A percentile compares a stretch with the other conserved stretches of the same genome.
phyloP scores from a whole-genome alignment of 2,113 vertebrate species.

The Saguinus imperator region DNA sequence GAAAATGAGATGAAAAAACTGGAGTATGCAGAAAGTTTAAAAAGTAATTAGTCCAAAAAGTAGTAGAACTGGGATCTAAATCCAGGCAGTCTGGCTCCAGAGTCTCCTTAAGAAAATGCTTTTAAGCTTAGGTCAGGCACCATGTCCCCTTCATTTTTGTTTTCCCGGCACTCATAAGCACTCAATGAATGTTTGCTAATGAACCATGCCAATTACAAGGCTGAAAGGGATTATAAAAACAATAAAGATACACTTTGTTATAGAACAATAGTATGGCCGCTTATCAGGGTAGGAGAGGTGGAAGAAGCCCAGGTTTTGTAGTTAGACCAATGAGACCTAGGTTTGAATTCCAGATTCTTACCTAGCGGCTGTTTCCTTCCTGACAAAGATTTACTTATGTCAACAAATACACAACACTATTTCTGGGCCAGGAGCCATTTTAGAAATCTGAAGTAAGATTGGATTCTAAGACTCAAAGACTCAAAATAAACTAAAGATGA shows the following conservation, averaged over 20 bases:
- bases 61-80: background rate
- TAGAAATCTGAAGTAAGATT: conserved; percentile 12
- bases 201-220: background rate
- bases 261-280: background rate
- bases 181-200: background rate
- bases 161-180: background rate
- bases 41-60: background rate
- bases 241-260: background rate
- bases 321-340: background rate
- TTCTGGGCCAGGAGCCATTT: background rate
- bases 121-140: background rate
- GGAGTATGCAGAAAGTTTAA: background rate
- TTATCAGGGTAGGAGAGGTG: background rate
- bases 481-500: conserved; percentile 28
- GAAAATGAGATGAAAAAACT: background rate
- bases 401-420: background rate
- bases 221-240: background rate
- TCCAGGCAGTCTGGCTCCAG: background rate
- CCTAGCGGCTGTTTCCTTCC: background rate
- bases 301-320: background rate
- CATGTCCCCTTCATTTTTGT: background rate
- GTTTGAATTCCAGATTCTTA: conserved; percentile 3
- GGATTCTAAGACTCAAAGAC: background rate
- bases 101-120: background rate
- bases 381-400: background rate